Base-by-base conservation (phyloP, 2,888 invertebrate species). In the Folsomia manolachei region DNA sequence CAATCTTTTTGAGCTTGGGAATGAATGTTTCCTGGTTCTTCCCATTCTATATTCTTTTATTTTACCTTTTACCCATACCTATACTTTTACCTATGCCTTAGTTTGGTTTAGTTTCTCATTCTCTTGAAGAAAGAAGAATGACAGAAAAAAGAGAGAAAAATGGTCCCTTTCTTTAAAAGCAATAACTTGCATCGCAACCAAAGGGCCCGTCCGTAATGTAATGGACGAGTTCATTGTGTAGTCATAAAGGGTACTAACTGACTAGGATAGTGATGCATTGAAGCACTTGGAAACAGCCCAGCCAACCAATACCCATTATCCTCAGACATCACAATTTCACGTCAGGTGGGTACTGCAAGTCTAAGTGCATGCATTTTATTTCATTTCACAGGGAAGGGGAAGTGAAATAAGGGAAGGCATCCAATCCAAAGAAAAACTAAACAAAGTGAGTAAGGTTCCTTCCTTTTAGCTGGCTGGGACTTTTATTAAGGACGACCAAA, bases 381-480 rank as follows among this genome's bases (percentile, higher is more conserved):
- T 39, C 39, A 39, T 39, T n/a, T n/a, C n/a, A n/a, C n/a, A n/a
- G 39, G 14, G 39, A 56, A 56, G 56, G n/a, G 19, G 56, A 56
- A n/a, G n/a, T 19, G 56, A 56, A 39, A 39, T 39, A 39, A 56
- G 56, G n/a, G n/a, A n/a, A n/a, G n/a, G 56, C n/a, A 56, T 7
- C 18, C 21, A 56, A n/a, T 51, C n/a, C n/a, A 14, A 39, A 39
- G 39, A 39, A 39, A 39, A 39, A 39, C 7, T 39, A 39, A 14
- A 39, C 39, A 39, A 39, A 19, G 56, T 56, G 56, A 56, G 56
- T 56, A 56, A 56, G 21, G 56, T 56, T 56, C 56, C 21, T 56
- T 56, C 56, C 56, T 56, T 56, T n/a, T n/a, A n/a, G n/a, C n/a
- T n/a, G n/a, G n/a, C 56, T 56, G 56, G 56, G 11, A 56, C 21